Evolutionary conservation across 2,888 invertebrate genomes (phyloP).

Genomic region (Drosophila gaucha): DNA sequence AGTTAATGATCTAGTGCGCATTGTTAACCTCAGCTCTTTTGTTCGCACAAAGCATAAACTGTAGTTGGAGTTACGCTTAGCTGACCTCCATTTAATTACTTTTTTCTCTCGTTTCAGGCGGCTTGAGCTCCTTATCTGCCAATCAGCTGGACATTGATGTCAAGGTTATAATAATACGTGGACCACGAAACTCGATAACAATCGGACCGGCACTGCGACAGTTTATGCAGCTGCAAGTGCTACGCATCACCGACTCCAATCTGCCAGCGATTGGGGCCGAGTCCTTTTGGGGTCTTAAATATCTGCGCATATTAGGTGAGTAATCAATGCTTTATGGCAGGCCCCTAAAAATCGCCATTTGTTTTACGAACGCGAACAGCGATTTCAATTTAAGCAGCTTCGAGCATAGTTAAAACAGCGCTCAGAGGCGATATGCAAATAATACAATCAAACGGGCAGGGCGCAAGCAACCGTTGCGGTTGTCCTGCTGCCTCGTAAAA

Average conservation of each 20-base stretch:
- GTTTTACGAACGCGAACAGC: slow-evolving; percentile 32
- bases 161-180: slow-evolving; percentile 88
- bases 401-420: slow-evolving; percentile 56
- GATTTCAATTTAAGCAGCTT: slow-evolving; percentile 73
- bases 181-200: slow-evolving; percentile 89
- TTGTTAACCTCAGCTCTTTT: slow-evolving; percentile 42
- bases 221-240: slow-evolving; percentile 88
- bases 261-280: slow-evolving; percentile 91
- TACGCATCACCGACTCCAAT: slow-evolving; percentile 90
- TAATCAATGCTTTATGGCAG: slow-evolving; percentile 63
- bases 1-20: slow-evolving; percentile 69
- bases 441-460: slow-evolving; percentile 37
- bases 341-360: slow-evolving; percentile 33
- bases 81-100: slow-evolving; percentile 28
- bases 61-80: slow-evolving; percentile 19
- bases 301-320: slow-evolving; percentile 85
- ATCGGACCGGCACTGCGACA: slow-evolving; percentile 89
- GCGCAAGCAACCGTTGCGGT: slow-evolving; percentile 38
- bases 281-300: slow-evolving; percentile 92
- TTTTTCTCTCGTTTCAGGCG: slow-evolving; percentile 84
- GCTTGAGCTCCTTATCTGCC: slow-evolving; percentile 88
- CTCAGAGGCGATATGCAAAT: slow-evolving; percentile 53
- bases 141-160: slow-evolving; percentile 88
- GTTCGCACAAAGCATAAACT: slow-evolving; percentile 35
- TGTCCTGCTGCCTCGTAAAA: slow-evolving; percentile 67